These are phyloP conservation scores for Sapajus apella DNA, from an alignment of 2,113 vertebrate genomes.

Conservation along the genomic window DNA sequence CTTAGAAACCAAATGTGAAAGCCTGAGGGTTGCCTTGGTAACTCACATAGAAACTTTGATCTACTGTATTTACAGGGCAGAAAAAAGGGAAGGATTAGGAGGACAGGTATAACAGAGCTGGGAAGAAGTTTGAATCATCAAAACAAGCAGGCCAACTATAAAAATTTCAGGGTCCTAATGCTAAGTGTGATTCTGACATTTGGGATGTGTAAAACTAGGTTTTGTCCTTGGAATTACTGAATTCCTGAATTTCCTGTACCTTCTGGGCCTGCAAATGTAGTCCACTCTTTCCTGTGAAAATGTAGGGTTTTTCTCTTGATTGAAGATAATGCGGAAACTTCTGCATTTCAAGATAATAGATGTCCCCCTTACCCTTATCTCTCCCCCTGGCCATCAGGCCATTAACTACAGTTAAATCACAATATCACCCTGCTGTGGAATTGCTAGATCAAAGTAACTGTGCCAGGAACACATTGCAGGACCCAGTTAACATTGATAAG, in stretches of 20 bases:
- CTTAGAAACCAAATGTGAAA: neutral
- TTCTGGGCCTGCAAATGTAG: neutral
- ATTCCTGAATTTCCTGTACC: neutral
- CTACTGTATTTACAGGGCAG: neutral
- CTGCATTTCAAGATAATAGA: accelerated
- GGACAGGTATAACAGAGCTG: neutral
- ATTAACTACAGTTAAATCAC: neutral
- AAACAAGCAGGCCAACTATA: neutral
- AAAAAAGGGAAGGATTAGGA: neutral
- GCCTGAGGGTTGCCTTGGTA: neutral
- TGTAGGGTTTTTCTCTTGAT: accelerated
- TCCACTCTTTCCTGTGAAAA: neutral
- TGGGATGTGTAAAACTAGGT: neutral
- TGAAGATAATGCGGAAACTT: neutral
- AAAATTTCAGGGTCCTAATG: neutral
- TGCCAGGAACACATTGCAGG: neutral
- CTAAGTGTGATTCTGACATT: neutral
- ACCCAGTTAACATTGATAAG: neutral
- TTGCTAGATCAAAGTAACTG: accelerated
- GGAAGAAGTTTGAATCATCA: neutral
- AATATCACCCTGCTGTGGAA: neutral
- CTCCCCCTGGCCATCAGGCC: accelerated
- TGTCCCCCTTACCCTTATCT: neutral
- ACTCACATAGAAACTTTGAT: neutral
- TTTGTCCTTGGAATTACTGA: neutral